phyloP scores from a whole-genome alignment of 2,113 vertebrate genomes.

The Castor canadensis region DNA sequence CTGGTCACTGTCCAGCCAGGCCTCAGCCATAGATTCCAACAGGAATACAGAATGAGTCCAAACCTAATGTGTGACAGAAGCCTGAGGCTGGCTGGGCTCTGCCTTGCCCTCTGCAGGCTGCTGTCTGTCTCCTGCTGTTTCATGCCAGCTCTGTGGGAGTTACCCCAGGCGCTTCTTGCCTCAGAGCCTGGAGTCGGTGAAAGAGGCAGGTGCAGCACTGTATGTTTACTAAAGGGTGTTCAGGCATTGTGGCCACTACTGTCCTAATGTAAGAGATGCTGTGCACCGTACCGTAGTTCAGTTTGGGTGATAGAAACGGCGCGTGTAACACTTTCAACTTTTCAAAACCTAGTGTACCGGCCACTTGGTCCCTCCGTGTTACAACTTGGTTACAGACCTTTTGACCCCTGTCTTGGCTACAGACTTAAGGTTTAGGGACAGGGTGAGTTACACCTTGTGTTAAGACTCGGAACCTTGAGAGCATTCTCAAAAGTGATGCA shows the following conservation, averaged over 20 bases:
- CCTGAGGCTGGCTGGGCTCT: too few species aligned
- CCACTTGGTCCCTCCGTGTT: too few species aligned
- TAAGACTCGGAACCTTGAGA: slow-evolving; percentile 21
- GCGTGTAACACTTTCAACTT: slow-evolving; percentile 54
- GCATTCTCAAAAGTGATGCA: slow-evolving; percentile 59
- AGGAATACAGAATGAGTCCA: neutral
- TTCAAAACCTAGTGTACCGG: neutral
- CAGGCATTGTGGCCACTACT: neutral
- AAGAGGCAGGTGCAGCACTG: neutral
- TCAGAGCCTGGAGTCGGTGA: slow-evolving; percentile 10
- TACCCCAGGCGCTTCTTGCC: neutral
- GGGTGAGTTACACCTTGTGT: neutral
- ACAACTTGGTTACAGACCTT: neutral
- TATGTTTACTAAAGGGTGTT: neutral
- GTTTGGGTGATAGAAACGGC: neutral
- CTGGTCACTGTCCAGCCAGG: neutral
- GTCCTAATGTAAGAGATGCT: slow-evolving; percentile 30
- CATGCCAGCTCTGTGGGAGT: neutral
- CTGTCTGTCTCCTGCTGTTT: neutral
- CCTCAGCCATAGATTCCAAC: neutral
- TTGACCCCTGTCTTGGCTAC: neutral
- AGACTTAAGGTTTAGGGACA: neutral
- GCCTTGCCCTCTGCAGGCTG: neutral
- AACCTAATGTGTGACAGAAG: neutral
- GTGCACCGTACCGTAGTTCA: slow-evolving; percentile 14